These are phyloP conservation scores for Sinosuthora webbiana DNA, from an alignment of 2,113 vertebrate species.

Conservation along the genomic window DNA sequence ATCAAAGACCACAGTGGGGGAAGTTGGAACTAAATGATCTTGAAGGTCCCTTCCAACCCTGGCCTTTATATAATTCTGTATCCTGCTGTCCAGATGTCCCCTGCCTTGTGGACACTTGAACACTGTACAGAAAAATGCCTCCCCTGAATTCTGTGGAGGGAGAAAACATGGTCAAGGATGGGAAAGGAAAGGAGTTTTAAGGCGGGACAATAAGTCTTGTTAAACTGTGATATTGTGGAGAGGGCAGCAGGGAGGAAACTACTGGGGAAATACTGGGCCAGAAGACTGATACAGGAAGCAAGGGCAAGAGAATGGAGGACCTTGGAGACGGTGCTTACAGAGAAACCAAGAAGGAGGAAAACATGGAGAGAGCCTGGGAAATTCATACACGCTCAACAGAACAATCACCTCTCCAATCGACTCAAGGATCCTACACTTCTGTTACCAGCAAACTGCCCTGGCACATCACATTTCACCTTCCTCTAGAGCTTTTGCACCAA, in stretches of 20 bases:
- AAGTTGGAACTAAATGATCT: background rate
- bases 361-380: background rate
- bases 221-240: background rate
- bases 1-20: fast-evolving
- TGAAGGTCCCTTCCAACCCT: background rate
- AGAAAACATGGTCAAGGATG: background rate
- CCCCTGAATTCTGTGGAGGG: background rate
- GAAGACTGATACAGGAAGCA: background rate
- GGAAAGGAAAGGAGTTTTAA: background rate
- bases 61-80: background rate
- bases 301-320: background rate
- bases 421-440: background rate
- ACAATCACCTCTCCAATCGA: background rate
- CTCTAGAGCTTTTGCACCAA: background rate
- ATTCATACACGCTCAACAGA: background rate
- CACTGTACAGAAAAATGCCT: background rate
- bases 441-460: background rate
- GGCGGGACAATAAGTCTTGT: background rate
- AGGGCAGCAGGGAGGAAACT: background rate
- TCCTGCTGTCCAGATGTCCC: background rate
- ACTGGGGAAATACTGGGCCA: background rate
- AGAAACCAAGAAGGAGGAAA: background rate
- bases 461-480: background rate
- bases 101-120: background rate
- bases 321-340: background rate